Evolutionary conservation across 53 echinoderm and acorn worm species (phyloP).

Genomic region (Holothuria leucospilota): DNA sequence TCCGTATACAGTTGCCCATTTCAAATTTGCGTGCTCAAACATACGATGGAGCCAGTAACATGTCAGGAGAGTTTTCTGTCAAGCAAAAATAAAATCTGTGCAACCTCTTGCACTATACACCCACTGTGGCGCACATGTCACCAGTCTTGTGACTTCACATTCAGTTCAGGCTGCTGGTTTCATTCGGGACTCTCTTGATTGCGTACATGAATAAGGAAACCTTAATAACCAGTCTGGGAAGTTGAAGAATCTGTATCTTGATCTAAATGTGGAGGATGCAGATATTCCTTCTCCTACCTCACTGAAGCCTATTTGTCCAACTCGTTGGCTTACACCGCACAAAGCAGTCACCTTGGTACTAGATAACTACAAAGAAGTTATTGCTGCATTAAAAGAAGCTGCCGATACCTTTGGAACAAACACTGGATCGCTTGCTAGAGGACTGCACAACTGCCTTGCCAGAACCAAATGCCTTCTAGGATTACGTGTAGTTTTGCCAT

Average conservation of each 20-base stretch:
- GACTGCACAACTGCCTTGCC: neutral
- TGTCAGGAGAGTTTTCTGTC: neutral
- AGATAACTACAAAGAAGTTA: neutral
- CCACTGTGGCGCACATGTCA: no score
- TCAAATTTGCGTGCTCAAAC: constrained; percentile 5
- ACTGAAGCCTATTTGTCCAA: neutral
- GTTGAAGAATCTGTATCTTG: neutral
- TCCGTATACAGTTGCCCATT: neutral
- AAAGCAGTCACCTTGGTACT: neutral
- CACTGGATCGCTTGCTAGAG: neutral
- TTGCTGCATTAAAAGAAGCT: neutral
- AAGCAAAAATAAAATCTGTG: neutral
- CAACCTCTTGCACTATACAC: no score
- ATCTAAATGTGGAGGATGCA: neutral
- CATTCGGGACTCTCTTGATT: no score
- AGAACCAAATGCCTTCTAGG: neutral
- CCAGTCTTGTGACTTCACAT: no score
- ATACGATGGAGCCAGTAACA: neutral
- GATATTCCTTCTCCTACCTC: neutral
- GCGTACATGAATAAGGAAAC: no score
- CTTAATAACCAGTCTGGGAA: neutral
- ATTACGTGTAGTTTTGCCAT: neutral
- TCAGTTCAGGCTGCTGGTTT: no score
- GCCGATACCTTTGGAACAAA: neutral
- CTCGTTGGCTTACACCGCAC: neutral